Percentiles rank a stretch among this genome's conserved stretches.
Evolutionary conservation across 2,888 invertebrate genomes (phyloP).

Genomic region (Coenonympha glycerion): DNA sequence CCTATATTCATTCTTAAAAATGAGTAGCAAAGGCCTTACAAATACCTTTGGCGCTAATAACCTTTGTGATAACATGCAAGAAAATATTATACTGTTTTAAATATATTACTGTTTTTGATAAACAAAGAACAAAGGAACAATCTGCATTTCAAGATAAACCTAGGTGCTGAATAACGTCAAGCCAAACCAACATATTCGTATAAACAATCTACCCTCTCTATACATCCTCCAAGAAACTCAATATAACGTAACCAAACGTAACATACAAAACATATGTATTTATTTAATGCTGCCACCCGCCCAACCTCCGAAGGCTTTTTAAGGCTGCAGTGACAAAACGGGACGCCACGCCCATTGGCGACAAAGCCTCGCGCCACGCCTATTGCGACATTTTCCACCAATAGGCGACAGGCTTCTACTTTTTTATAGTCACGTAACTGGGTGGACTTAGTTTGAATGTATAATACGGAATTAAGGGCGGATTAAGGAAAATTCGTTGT

Average conservation of each 20-base stretch:
- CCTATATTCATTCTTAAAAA: no score
- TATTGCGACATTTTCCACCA: constrained; percentile 68
- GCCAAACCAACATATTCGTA: no score
- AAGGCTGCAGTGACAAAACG: constrained; percentile 61
- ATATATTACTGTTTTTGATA: no score
- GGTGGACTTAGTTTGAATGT: constrained; percentile 22
- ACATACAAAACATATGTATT: constrained; percentile 17
- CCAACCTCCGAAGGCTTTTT: constrained; percentile 51
- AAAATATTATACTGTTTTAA: no score
- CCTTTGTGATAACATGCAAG: no score
- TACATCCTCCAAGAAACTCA: background rate
- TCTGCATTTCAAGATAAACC: no score
- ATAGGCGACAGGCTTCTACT: constrained; percentile 36
- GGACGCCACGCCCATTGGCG: constrained; percentile 68
- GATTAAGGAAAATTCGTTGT: constrained; percentile 2
- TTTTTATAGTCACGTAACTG: constrained; percentile 41
- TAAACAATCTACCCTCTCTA: background rate
- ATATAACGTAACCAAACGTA: background rate
- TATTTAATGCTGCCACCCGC: constrained; percentile 28
- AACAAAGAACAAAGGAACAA: no score
- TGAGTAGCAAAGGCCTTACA: no score
- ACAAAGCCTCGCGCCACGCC: constrained; percentile 67
- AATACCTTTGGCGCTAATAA: no score
- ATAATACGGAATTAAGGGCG: constrained; percentile 14
- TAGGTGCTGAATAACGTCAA: no score